These are phyloP conservation scores for Anoplophora glabripennis DNA, from an alignment of 1,140 invertebrate species.

Conservation along the genomic window DNA sequence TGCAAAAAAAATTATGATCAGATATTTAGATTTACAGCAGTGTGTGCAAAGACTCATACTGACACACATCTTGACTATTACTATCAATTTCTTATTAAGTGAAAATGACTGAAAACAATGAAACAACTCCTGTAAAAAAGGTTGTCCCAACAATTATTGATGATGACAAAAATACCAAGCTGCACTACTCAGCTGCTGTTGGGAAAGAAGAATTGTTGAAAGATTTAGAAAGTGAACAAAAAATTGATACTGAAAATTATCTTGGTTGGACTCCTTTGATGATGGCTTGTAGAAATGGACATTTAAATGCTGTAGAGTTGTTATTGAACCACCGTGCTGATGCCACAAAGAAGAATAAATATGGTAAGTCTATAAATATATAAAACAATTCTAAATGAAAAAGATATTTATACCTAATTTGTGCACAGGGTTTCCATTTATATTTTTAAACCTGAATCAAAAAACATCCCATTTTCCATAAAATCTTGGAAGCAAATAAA, in stretches of 20 bases:
- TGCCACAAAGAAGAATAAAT: conserved; percentile 49
- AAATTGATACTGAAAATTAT: conserved; percentile 49
- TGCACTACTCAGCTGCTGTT: conserved; percentile 35
- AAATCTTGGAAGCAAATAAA: no score
- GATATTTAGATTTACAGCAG: no score
- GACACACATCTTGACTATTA: no score
- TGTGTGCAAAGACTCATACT: no score
- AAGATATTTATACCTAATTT: no score
- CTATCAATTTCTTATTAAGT: no score
- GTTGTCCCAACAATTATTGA: conserved; percentile 24
- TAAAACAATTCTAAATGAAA: background rate
- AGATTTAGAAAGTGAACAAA: conserved; percentile 22
- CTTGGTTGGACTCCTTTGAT: conserved; percentile 56
- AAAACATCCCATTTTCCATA: no score
- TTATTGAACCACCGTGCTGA: conserved; percentile 48
- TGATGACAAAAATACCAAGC: conserved; percentile 39
- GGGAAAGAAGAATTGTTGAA: conserved; percentile 24
- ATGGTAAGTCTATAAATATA: conserved; percentile 44
- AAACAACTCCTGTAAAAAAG: background rate
- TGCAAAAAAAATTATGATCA: no score
- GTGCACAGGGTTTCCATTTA: no score
- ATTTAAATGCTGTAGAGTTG: conserved; percentile 47
- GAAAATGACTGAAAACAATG: background rate
- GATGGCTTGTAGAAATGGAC: conserved; percentile 53
- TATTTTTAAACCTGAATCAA: no score